Evolutionary conservation across 2,888 invertebrate species (phyloP), one percentile per base, ranked within the genome.

Genomic region (Parnassius apollo): DNA sequence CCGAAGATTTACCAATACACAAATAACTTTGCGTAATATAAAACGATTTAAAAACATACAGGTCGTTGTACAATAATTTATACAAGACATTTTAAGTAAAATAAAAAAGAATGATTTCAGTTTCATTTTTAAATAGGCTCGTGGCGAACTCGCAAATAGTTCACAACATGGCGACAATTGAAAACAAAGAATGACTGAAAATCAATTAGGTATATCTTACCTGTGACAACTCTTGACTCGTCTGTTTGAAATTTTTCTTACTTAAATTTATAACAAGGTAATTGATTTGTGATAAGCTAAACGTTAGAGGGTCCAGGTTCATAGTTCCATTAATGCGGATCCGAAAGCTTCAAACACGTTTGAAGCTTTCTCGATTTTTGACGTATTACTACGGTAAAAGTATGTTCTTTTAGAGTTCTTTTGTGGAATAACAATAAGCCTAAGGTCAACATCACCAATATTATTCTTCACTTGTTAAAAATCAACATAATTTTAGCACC

Each of bases 241-340:
- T 96, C 89, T 96, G 95, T 93, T 96, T 96, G 93, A 95, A 97
- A 93, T 98, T 98, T 94, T 97, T 98, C 95, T 98, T 98, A 91
- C 94, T 97, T 93, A 98, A 95, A 94, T 96, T 97, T 92, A 95
- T 95, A 94, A 98, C 97, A 93, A 98, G 96, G 95, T 96, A 96
- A 96, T 96, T 96, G 94, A 98, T 98, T 96, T 98, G 98, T 95
- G 97, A 97, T 96, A 98, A 96, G 95, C 98, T 97, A 96, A 98
- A 96, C 94, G 97, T 97, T 95, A 98, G 95, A 95, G 98, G 96
- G 95, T 98, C 98, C 95, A 98, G 97, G 96, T 97, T 97, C 98
- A 98, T 98, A 97, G 96, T 97, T 97, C 96, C 97, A 95, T 95
- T 94, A 95, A 95, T 93, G 93, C 95, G 94, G 94, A 95, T 94